Evolutionary conservation across 2,888 invertebrate genomes (phyloP), one percentile per base, ranked within the genome.

Genomic region (Branchipolynoe longqiensis): DNA sequence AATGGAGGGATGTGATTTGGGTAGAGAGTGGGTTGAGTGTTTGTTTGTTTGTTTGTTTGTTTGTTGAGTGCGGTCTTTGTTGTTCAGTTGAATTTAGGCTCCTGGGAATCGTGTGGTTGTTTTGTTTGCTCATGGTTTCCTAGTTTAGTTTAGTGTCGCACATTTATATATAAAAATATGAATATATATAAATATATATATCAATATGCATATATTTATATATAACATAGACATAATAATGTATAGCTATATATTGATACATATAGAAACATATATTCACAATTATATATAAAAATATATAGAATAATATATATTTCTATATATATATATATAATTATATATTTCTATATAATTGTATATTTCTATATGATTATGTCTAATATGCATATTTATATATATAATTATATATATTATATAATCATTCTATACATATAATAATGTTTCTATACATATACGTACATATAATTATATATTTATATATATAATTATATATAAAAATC

Each of bases 261-360:
- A 18, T 48, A 48, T 48, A 18, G 18, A 8, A 48, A 8, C 8
- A 48, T 48, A 48, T 48, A 48, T 48, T 12, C 48, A 48, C 48
- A 12, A 48, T 48, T 48, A 48, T 12, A 12, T 18, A 48, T 48
- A 48, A 48, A 12, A 48, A 48, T 48, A 48, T 48, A 12, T 12
- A 48, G 8, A 48, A 12, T 48, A 48, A 12, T 48, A 18, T 48
- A 48, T 48, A 48, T 48, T 12, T 48, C 48, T 14, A 4, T 64
- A 14, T 84, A 84, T 28, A 86, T 82, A 40, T 58, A 87, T 85
- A 84, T 59, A 59, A 83, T 58, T 85, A 36, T 59, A 85, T 87
- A 73, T 38, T 83, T 85, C 31, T 6, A 38, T 83, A 73, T 38
- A 82, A 69, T 48, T 59, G 69, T 82, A 82, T 56, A 85, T 85